Conservation (phyloP, 2,888 invertebrate genomes). For the Andrena minutula region DNA sequence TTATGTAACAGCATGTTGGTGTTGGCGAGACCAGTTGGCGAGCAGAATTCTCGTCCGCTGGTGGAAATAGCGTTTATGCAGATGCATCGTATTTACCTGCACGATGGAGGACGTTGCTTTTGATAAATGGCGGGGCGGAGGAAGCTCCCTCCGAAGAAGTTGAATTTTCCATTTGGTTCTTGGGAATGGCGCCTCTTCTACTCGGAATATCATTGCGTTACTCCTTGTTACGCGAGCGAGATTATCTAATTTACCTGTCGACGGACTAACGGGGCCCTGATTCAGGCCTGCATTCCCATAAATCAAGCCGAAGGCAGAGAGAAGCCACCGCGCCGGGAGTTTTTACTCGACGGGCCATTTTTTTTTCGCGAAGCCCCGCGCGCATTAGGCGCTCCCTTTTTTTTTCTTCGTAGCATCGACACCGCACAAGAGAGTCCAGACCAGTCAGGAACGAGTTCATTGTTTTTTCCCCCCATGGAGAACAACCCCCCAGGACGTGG, state of each 20-base stretch:
- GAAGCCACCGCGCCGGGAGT: not conserved
- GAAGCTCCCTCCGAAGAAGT: not conserved
- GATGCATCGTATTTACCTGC: slow-evolving; percentile 20
- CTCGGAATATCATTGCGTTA: not conserved
- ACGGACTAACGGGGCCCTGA: not conserved
- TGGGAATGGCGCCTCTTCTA: not conserved
- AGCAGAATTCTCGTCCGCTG: slow-evolving; percentile 45
- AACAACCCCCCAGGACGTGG: slow-evolving; percentile 56
- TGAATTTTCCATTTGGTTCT: slow-evolving; percentile 16
- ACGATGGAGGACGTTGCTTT: not conserved
- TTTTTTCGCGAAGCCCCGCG: not conserved
- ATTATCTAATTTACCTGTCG: not conserved
- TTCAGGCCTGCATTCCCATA: not conserved
- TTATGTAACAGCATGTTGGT: slow-evolving; percentile 46
- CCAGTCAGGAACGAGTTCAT: slow-evolving; percentile 72
- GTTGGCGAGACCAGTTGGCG: slow-evolving; percentile 18
- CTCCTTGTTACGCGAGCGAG: not conserved
- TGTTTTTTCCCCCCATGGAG: slow-evolving; percentile 61
- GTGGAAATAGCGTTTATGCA: slow-evolving; percentile 39
- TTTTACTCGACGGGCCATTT: slow-evolving; percentile 18
- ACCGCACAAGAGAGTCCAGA: slow-evolving; percentile 56
- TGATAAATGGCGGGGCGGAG: slow-evolving; percentile 21
- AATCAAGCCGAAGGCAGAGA: not conserved
- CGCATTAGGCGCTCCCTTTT: slow-evolving; percentile 36
- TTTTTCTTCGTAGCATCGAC: slow-evolving; percentile 45